These are phyloP conservation scores for Laspeyria flexula DNA, from an alignment of 2,888 invertebrate genomes.

Conservation along the genomic window DNA sequence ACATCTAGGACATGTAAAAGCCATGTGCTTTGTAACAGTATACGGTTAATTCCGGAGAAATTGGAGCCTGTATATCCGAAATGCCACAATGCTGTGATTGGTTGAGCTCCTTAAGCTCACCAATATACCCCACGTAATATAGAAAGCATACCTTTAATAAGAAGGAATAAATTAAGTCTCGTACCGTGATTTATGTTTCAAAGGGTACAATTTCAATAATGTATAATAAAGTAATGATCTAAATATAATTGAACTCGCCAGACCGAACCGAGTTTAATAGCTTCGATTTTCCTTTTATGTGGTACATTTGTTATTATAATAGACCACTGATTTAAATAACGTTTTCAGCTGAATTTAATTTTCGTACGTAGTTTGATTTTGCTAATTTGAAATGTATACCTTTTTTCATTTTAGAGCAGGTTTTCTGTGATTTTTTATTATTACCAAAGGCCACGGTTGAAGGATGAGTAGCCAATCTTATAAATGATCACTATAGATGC, in stretches of 20 bases:
- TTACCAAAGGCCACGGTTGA: too few species aligned
- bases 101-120: background rate
- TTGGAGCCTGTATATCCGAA: background rate
- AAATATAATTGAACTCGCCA: constrained; percentile 24
- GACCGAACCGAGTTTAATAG: background rate
- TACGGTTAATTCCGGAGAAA: background rate
- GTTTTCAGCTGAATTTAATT: background rate
- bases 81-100: background rate
- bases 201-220: constrained; percentile 34
- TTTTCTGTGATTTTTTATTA: too few species aligned
- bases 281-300: constrained; percentile 5
- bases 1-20: too few species aligned
- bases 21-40: too few species aligned
- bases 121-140: too few species aligned
- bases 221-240: constrained; percentile 34
- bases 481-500: too few species aligned
- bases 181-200: constrained; percentile 30
- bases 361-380: background rate
- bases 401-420: too few species aligned
- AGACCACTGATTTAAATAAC: background rate
- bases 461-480: too few species aligned
- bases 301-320: constrained; percentile 2
- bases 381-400: too few species aligned
- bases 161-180: constrained; percentile 27
- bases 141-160: constrained; percentile 15